These are phyloP conservation scores for Pterostichus niger DNA, from an alignment of 2,888 invertebrate genomes.

Conservation along the genomic window DNA sequence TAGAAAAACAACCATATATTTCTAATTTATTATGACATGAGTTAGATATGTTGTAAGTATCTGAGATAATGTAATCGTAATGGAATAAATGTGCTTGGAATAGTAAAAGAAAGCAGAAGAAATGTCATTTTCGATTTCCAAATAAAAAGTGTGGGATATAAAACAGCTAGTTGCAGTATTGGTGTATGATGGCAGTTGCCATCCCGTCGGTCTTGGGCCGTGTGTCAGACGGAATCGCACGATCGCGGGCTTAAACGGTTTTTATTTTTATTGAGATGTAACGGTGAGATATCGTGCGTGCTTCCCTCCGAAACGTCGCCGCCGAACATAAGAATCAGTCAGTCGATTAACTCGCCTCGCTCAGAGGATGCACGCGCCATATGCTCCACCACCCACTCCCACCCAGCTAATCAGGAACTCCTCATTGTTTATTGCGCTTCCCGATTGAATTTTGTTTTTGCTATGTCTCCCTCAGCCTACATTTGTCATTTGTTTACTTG, in stretches of 20 bases:
- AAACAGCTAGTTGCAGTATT: not conserved
- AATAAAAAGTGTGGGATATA: not conserved
- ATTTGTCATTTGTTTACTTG: slow-evolving; percentile 52
- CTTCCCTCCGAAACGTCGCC: slow-evolving; percentile 35
- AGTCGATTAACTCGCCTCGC: slow-evolving; percentile 41
- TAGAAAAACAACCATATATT: too few relatives aligned
- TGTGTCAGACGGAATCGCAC: slow-evolving; percentile 17
- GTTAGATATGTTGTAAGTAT: too few relatives aligned
- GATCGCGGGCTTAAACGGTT: slow-evolving; percentile 52
- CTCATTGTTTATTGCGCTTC: slow-evolving; percentile 73
- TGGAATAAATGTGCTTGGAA: too few relatives aligned
- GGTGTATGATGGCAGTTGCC: not conserved
- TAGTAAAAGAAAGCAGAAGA: not conserved
- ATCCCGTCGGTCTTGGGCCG: slow-evolving; percentile 6
- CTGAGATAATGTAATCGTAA: too few relatives aligned
- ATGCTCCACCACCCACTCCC: slow-evolving; percentile 68
- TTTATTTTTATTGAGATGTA: slow-evolving; percentile 64
- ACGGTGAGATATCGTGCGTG: slow-evolving; percentile 61
- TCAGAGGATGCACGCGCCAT: slow-evolving; percentile 74
- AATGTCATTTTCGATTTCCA: not conserved
- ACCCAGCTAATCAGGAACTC: slow-evolving; percentile 72
- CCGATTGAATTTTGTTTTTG: slow-evolving; percentile 73
- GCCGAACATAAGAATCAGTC: slow-evolving; percentile 64
- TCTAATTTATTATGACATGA: too few relatives aligned
- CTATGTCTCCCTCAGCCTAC: not conserved